Evolutionary conservation across 2,797 vertebrate genomes (phyloP).

Genomic region (Erithacus rubecula): DNA sequence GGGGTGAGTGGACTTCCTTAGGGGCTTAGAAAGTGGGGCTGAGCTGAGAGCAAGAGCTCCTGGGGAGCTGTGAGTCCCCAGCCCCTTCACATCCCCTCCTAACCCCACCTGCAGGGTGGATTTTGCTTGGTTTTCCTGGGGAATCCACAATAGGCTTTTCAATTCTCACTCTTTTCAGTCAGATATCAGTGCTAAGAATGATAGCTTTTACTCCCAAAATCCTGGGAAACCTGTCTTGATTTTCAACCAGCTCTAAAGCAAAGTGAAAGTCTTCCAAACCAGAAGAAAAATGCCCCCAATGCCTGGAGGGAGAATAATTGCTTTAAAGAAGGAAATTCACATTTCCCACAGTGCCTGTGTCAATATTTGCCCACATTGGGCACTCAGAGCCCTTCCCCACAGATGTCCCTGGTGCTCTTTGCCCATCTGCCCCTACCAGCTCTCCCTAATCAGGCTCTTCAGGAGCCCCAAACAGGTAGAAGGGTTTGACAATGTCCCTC

Average conservation of each 20-base stretch:
- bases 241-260: not conserved
- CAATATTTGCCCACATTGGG: not conserved
- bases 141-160: not conserved
- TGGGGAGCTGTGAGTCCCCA: not conserved
- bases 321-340: not conserved
- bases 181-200: not conserved
- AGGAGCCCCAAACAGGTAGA: not conserved
- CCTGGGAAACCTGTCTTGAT: not conserved
- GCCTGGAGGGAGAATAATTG: not conserved
- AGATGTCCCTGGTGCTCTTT: not conserved
- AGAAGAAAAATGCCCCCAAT: not conserved
- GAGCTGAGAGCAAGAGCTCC: not conserved
- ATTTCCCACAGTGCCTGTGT: not conserved
- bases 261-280: not conserved
- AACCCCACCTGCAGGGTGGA: accelerated
- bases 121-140: not conserved
- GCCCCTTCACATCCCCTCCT: not conserved
- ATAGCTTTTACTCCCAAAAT: not conserved
- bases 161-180: not conserved
- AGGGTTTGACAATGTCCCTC: not conserved
- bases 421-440: not conserved
- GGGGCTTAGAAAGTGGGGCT: not conserved
- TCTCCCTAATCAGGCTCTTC: not conserved
- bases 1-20: not conserved
- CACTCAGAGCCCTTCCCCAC: not conserved